Base-by-base conservation (phyloP, 2,888 invertebrate species). In the Amphimallon solstitiale region DNA sequence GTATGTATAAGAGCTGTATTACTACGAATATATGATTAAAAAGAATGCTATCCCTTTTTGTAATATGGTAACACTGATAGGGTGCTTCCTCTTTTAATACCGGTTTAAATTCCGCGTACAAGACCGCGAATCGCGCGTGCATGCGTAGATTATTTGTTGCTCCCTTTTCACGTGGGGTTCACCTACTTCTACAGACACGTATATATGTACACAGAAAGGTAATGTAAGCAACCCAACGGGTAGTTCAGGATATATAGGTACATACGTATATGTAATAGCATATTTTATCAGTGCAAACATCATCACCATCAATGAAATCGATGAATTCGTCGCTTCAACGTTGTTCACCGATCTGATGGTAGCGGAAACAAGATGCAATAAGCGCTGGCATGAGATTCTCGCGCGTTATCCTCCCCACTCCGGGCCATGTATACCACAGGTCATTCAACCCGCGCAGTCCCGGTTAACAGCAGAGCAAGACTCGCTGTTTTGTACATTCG, bases 361-460 rank as follows among this genome's bases (percentile, higher is more conserved):
- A 79, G 80, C 81, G 81, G 81, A 81, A 81, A 79, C 79, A 78
- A 80, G 80, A 80, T 80, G 81, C 80, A 80, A 76, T 76, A 76
- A 76, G 79, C 78, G 80, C 79, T 79, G 79, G 79, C 79, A 72
- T 70, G 78, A 79, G 80, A 76, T 79, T 79, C 79, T 79, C 78
- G 74, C 76, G 73, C 71, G 54, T 70, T 71, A 71, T 70, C 46
- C 52, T 63, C 67, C 67, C 67, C 62, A 62, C 63, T 61, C 63
- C 63, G 63, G 38, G 59, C 45, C 63, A 48, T 66, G 66, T 63
- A 62, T 67, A 78, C 80, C 77, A 77, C 80, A 81, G 82, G 82
- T 82, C 82, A 81, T 82, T 82, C 82, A 82, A 80, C 82, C 78
- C 81, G 79, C 79, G 77, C 78, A 79, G 81, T 81, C 81, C 81